Evolutionary conservation across 2,888 invertebrate species (phyloP).

Genomic region (Leucoma salicis): DNA sequence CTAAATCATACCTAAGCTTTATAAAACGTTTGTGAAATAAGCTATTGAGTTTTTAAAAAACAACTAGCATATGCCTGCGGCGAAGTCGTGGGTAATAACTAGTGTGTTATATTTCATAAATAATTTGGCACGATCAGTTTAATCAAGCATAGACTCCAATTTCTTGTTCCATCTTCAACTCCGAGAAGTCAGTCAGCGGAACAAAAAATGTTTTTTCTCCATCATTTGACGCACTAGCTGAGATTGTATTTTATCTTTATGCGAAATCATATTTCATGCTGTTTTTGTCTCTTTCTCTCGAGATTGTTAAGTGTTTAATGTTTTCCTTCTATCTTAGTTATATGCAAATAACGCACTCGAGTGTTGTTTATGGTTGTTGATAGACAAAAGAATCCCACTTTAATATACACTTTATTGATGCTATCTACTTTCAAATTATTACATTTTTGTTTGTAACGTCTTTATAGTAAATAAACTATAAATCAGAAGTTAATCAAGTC

Average conservation of each 20-base stretch:
- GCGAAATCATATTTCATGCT: slow-evolving; percentile 78
- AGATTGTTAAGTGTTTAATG: slow-evolving; percentile 67
- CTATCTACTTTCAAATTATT: slow-evolving; percentile 24
- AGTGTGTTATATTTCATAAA: slow-evolving; percentile 31
- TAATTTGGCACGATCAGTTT: slow-evolving; percentile 23
- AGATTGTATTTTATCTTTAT: slow-evolving; percentile 80
- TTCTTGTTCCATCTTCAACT: slow-evolving; percentile 54
- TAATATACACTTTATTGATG: slow-evolving; percentile 53
- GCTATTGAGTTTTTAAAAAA: no score
- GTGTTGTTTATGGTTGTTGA: slow-evolving; percentile 62
- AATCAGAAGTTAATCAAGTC: slow-evolving; percentile 39
- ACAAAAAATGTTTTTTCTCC: slow-evolving; percentile 74
- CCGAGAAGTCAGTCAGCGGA: slow-evolving; percentile 55
- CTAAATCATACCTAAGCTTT: no score
- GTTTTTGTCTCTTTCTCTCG: slow-evolving; percentile 63
- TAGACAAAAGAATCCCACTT: slow-evolving; percentile 59
- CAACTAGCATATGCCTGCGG: no score
- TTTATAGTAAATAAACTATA: slow-evolving; percentile 18
- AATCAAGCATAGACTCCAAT: slow-evolving; percentile 26
- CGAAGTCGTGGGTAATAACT: no score
- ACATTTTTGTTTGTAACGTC: slow-evolving; percentile 4
- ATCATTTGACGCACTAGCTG: slow-evolving; percentile 73
- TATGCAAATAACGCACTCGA: slow-evolving; percentile 60
- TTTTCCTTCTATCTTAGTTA: slow-evolving; percentile 59
- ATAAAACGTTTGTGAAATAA: no score